Base-by-base conservation (phyloP, 2,888 invertebrate genomes). In the Aspidapion aeneum region DNA sequence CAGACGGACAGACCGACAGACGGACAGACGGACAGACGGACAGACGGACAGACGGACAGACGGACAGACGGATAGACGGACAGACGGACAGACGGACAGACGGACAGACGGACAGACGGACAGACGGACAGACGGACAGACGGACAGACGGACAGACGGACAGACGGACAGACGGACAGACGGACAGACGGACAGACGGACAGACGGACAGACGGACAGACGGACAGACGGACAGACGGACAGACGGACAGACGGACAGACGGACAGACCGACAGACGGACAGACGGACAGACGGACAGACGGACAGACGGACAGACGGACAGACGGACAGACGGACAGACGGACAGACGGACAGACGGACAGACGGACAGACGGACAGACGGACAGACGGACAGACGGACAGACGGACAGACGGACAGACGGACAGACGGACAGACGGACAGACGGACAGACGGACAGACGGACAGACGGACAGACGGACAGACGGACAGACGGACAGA, bases 91-190 rank as follows among this genome's bases (percentile, higher is more conserved):
- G 7, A 52, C 52, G 52, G 7, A 52, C 52, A 52, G 7, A 52
- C 52, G 52, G 7, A 52, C 52, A 52, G 7, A 52, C 52, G 52
- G 7, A 52, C 52, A 52, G 7, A 52, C 52, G 52, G 52, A 52
- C 52, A 52, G 52, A 52, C 52, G 52, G n/a, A n/a, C n/a, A n/a
- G n/a, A n/a, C n/a, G n/a, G n/a, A n/a, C n/a, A n/a, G 19, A 56
- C 56, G n/a, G 19, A 56, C 56, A 19, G 19, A 56, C 56, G 20
- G 19, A 56, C 56, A 19, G 7, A 56, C 56, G 20, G 19, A 56
- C 56, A 19, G 7, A 56, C 56, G 20, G 19, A 56, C 56, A 19
- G 7, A 56, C 20, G 20, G 7, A 56, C 56, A 19, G 7, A 56
- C 20, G 20, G 7, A 56, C 56, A 19, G 7, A 56, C 56, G 20